These are phyloP conservation scores for Streptopelia turtur DNA, from an alignment of 2,797 vertebrate species.

Conservation along the genomic window DNA sequence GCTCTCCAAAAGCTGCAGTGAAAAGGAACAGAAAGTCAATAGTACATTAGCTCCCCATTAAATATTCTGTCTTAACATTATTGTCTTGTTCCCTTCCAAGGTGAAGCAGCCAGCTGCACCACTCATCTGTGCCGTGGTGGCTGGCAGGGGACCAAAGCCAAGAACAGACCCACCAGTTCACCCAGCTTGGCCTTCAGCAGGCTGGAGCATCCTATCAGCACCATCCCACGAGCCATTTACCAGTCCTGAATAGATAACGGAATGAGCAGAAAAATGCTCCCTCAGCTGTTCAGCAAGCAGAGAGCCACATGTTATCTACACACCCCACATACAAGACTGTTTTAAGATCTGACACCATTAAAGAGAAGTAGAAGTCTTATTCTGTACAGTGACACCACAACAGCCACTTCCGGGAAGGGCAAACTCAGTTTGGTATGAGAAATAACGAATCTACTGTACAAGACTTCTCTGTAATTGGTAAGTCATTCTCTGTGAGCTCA, in stretches of 20 bases:
- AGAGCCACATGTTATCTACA: not conserved
- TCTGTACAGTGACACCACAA: not conserved
- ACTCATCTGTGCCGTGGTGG: not conserved
- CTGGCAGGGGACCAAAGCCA: not conserved
- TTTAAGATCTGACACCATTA: not conserved
- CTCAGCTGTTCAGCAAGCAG: not conserved
- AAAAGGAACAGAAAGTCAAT: constrained; percentile 5
- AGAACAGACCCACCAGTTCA: not conserved
- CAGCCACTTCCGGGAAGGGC: not conserved
- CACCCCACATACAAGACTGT: accelerated
- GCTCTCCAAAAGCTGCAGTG: constrained; percentile 11
- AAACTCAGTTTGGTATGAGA: not conserved
- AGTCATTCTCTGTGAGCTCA: not conserved
- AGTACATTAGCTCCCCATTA: not conserved
- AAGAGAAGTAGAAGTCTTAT: not conserved
- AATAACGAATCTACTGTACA: not conserved
- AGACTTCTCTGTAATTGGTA: not conserved
- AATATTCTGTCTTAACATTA: not conserved
- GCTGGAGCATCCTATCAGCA: not conserved
- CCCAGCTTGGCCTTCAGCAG: not conserved
- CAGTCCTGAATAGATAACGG: not conserved
- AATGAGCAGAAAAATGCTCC: not conserved
- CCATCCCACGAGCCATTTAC: not conserved
- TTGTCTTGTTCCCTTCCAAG: not conserved
- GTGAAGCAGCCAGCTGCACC: not conserved